These are phyloP conservation scores for Crax fasciolata DNA, from an alignment of 2,797 vertebrate species.

Conservation along the genomic window DNA sequence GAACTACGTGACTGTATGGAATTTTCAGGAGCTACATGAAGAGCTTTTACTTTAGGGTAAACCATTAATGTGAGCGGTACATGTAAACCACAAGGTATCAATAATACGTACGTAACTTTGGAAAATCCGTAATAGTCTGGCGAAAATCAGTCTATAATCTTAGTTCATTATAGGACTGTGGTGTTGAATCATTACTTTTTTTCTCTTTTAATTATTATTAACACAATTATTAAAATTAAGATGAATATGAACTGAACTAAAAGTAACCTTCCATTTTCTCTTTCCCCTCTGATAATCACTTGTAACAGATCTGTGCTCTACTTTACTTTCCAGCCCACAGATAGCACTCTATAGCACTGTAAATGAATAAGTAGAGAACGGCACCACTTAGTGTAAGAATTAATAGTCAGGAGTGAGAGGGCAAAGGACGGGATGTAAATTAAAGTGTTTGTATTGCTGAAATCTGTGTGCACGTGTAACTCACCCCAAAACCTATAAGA, in stretches of 20 bases:
- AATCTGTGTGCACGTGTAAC: background rate
- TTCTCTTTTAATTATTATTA: background rate
- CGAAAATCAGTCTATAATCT: background rate
- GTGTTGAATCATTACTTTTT: background rate
- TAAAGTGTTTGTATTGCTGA: background rate
- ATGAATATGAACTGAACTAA: background rate
- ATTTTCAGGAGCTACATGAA: background rate
- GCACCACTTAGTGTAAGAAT: background rate
- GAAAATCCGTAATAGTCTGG: background rate
- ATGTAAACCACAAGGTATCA: background rate
- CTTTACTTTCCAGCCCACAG: background rate
- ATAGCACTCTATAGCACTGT: background rate
- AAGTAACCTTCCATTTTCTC: background rate
- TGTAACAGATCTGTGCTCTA: background rate
- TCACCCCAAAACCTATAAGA: background rate
- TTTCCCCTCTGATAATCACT: background rate
- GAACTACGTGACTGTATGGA: background rate
- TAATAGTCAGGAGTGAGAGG: background rate
- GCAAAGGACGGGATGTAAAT: background rate
- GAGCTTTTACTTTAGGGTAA: background rate
- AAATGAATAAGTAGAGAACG: background rate
- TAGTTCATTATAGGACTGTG: background rate
- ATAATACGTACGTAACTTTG: background rate
- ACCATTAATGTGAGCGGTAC: background rate
- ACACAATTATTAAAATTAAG: background rate